These are phyloP conservation scores for Phortica magna DNA, from an alignment of 2,888 invertebrate genomes.

Conservation along the genomic window DNA sequence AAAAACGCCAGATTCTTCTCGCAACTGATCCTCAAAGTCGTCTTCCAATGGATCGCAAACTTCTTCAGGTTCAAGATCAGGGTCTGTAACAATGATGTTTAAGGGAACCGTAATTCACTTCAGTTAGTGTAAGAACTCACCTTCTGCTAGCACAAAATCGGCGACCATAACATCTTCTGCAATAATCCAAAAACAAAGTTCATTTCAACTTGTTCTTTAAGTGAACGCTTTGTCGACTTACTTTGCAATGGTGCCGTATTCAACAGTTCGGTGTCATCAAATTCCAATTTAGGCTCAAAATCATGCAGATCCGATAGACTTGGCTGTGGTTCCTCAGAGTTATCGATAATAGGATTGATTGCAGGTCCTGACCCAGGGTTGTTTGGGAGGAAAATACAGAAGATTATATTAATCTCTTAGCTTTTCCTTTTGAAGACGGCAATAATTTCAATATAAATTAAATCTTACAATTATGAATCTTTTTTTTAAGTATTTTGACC, in stretches of 20 bases:
- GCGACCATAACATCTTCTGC: constrained; percentile 76
- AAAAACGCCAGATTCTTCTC: constrained; percentile 68
- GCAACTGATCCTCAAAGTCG: constrained; percentile 76
- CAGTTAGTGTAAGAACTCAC: constrained; percentile 55
- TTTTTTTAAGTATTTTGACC: constrained; percentile 70
- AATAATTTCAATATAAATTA: constrained; percentile 57
- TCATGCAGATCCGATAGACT: constrained; percentile 95
- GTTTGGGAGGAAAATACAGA: constrained; percentile 41
- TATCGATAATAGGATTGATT: constrained; percentile 77
- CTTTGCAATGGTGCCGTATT: constrained; percentile 84
- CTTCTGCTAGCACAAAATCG: constrained; percentile 75
- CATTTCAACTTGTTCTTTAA: background rate
- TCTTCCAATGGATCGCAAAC: constrained; percentile 75
- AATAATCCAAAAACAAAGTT: constrained; percentile 31
- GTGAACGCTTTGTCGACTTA: constrained; percentile 75
- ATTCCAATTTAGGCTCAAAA: constrained; percentile 96
- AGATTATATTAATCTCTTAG: constrained; percentile 64
- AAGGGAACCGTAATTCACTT: background rate
- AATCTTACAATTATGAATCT: constrained; percentile 67
- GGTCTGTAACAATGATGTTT: constrained; percentile 51
- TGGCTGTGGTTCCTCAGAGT: constrained; percentile 88
- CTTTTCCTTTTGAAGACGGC: constrained; percentile 53
- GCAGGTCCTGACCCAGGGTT: constrained; percentile 68
- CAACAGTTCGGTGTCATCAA: constrained; percentile 95
- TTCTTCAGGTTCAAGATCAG: constrained; percentile 67